These are phyloP conservation scores for Eupristina koningsbergeri DNA, from an alignment of 1,140 invertebrate genomes.

Conservation along the genomic window DNA sequence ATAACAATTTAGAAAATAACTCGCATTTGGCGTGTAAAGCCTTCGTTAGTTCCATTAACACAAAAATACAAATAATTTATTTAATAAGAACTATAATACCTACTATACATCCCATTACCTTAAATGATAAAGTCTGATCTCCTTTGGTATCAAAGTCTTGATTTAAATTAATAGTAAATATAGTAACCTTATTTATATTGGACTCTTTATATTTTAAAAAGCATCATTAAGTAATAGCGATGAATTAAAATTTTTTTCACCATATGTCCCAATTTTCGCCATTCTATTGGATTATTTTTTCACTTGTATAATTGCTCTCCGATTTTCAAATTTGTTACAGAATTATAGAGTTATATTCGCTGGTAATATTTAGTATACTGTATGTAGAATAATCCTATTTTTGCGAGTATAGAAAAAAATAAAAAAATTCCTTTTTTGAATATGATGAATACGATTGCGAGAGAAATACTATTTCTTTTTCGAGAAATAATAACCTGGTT, in stretches of 20 bases:
- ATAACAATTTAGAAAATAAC: too few relatives aligned
- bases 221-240: neutral
- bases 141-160: neutral
- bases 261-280: conserved; percentile 10
- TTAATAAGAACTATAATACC: too few relatives aligned
- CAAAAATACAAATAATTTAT: too few relatives aligned
- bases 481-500: neutral
- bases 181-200: neutral
- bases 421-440: neutral
- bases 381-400: conserved; percentile 8
- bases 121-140: too few relatives aligned
- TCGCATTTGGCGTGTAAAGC: too few relatives aligned
- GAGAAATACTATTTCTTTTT: neutral
- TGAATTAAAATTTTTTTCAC: neutral
- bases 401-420: neutral
- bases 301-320: neutral
- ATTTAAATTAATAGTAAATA: neutral
- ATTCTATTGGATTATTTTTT: neutral
- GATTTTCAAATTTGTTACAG: neutral
- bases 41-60: too few relatives aligned
- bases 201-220: neutral
- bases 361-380: conserved; percentile 8
- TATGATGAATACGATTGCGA: neutral
- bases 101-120: too few relatives aligned
- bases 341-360: neutral